A percentile compares a stretch with the other conserved stretches of the same genome.
Conservation (phyloP, 2,888 invertebrate species). For the Lithophane ornitopus region DNA sequence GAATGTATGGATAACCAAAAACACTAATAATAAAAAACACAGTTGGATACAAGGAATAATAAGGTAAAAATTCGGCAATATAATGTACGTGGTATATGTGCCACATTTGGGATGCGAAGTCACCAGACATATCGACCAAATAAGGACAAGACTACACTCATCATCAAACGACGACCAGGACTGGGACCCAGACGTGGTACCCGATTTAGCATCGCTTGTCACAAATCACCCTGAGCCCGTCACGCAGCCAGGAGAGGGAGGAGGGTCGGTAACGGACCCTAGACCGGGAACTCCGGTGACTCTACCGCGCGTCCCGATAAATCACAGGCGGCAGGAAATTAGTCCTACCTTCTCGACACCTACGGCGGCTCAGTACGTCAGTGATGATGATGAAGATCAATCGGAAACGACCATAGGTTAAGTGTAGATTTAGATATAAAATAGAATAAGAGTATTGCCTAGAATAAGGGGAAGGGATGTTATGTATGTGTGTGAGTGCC, state of each 20-base stretch:
- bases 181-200: constrained; percentile 20
- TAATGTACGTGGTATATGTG: constrained; percentile 19
- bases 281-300: too few relatives aligned
- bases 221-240: background rate
- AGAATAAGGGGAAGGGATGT: too few relatives aligned
- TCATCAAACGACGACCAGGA: constrained; percentile 3
- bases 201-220: constrained; percentile 8
- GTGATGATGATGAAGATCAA: too few relatives aligned
- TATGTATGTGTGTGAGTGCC: too few relatives aligned
- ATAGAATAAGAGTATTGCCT: too few relatives aligned
- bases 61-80: constrained; percentile 10
- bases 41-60: constrained; percentile 21
- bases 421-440: too few relatives aligned
- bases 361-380: too few relatives aligned
- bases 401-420: too few relatives aligned
- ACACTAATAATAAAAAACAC: constrained; percentile 7
- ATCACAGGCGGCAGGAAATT: too few relatives aligned
- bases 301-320: too few relatives aligned
- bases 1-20: constrained; percentile 21
- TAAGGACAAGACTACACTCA: background rate
- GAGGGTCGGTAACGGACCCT: too few relatives aligned
- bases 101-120: constrained; percentile 9
- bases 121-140: constrained; percentile 34
- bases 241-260: background rate
- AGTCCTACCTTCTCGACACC: too few relatives aligned